phyloP scores from a whole-genome alignment of 2,888 invertebrate species.

The Lordiphosa andalusiaca region DNA sequence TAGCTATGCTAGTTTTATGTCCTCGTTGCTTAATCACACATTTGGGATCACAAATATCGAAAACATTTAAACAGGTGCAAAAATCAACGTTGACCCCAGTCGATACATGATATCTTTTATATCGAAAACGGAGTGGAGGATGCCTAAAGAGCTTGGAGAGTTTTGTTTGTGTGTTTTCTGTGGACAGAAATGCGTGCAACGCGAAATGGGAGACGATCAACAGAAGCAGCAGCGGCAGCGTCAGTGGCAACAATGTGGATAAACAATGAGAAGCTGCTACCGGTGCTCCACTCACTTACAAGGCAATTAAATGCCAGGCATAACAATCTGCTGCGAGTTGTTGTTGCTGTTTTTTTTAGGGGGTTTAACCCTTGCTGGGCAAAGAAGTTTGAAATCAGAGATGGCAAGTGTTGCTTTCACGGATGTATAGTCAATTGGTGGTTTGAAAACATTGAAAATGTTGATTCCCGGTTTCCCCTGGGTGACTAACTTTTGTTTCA shows the following conservation, averaged over 20 bases:
- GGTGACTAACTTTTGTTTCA: too few species aligned
- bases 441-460: too few species aligned
- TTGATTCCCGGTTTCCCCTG: too few species aligned
- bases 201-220: constrained; percentile 41
- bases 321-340: constrained; percentile 64
- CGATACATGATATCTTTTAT: constrained; percentile 52
- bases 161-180: constrained; percentile 18
- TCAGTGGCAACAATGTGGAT: constrained; percentile 43
- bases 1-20: constrained; percentile 74
- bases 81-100: constrained; percentile 62
- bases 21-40: constrained; percentile 28
- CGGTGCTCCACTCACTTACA: constrained; percentile 64
- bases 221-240: constrained; percentile 26
- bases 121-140: constrained; percentile 19
- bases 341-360: constrained; percentile 27
- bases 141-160: constrained; percentile 27
- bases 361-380: constrained; percentile 48
- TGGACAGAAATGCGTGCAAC: constrained; percentile 70
- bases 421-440: too few species aligned
- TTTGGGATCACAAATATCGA: constrained; percentile 59
- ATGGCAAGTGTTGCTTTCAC: too few species aligned
- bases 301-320: constrained; percentile 76
- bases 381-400: constrained; percentile 10
- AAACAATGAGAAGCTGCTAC: constrained; percentile 57
- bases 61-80: constrained; percentile 67